Evolutionary conservation across 2,797 vertebrate genomes (phyloP).

Genomic region (Micromesistius poutassou): DNA sequence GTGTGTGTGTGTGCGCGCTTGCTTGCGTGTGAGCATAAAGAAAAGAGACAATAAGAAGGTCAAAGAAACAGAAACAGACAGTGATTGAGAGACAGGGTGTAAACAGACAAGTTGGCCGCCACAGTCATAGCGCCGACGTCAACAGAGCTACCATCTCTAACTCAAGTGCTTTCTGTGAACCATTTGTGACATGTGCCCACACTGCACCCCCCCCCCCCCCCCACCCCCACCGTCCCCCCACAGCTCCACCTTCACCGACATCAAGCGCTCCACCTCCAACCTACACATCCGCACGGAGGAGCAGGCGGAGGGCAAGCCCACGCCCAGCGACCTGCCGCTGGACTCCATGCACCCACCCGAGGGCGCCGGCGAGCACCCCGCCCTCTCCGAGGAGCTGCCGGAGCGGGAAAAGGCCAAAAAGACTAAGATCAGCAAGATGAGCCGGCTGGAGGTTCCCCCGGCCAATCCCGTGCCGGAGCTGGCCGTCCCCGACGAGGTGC

Average conservation of each 20-base stretch:
- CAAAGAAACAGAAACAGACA: not conserved
- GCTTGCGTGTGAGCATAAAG: not conserved
- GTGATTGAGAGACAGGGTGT: not conserved
- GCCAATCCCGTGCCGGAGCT: constrained; percentile 43
- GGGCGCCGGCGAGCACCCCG: constrained; percentile 44
- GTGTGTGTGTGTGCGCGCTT: no score
- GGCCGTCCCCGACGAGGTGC: constrained; percentile 41
- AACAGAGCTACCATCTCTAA: not conserved
- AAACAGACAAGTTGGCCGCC: not conserved
- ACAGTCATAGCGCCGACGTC: not conserved
- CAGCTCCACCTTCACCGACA: constrained; percentile 63
- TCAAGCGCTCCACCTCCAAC: constrained; percentile 66
- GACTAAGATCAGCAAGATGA: constrained; percentile 68
- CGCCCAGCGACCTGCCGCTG: constrained; percentile 49
- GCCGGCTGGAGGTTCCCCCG: constrained; percentile 48
- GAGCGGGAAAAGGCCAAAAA: constrained; percentile 69
- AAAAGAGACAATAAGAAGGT: not conserved
- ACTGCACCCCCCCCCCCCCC: not conserved
- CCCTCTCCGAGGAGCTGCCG: constrained; percentile 45
- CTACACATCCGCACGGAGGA: constrained; percentile 60
- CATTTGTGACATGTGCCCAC: not conserved
- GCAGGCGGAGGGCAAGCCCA: constrained; percentile 62
- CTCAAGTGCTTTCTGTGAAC: not conserved
- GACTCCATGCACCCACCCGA: constrained; percentile 59
- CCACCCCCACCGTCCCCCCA: not conserved